Conservation (phyloP, 2,113 vertebrate species). For the Arizona elegans region DNA sequence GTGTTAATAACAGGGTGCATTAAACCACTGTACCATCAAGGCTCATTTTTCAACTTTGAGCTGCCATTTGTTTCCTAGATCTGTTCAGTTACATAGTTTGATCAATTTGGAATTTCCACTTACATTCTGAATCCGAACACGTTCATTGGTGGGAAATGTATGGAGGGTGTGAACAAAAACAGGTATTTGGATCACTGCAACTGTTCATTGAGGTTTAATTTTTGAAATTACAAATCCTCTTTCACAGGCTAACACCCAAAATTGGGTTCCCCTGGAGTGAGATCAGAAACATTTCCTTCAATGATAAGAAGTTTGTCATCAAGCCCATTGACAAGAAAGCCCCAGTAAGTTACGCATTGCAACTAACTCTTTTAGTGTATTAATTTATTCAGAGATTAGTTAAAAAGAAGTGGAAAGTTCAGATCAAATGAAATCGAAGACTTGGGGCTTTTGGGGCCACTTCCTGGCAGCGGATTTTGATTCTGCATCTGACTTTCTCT, state of each 20-base stretch:
- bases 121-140: neutral
- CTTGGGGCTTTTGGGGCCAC: neutral
- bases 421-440: neutral
- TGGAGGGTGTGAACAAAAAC: neutral
- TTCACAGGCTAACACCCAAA: slow-evolving; percentile 89
- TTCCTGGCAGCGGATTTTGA: neutral
- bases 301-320: slow-evolving; percentile 98
- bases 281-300: slow-evolving; percentile 97
- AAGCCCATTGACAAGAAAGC: slow-evolving; percentile 98
- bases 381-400: neutral
- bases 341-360: slow-evolving; percentile 75
- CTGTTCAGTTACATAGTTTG: neutral
- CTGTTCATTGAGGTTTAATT: neutral
- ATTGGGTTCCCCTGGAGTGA: slow-evolving; percentile 99
- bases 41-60: too few relatives aligned
- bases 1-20: too few relatives aligned
- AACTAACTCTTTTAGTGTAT: neutral
- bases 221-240: neutral
- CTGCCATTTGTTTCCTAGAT: neutral
- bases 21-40: too few relatives aligned
- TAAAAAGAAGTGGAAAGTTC: neutral
- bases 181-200: neutral
- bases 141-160: neutral
- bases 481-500: neutral
- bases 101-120: neutral